These are phyloP conservation scores for Sapayoa aenigma DNA, from an alignment of 2,113 vertebrate genomes.

Conservation along the genomic window DNA sequence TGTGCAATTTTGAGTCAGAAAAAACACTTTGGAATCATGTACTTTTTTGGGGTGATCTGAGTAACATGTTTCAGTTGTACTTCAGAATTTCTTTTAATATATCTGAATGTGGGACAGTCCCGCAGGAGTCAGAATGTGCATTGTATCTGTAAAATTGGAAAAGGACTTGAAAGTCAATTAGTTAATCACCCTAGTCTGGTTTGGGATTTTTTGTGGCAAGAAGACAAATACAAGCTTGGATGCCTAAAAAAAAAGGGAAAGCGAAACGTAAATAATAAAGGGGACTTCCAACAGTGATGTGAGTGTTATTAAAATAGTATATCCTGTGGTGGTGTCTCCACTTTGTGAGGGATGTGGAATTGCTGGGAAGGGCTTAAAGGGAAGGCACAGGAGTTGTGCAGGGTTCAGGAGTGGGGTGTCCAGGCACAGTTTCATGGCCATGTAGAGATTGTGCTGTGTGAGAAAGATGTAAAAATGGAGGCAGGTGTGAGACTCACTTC, in stretches of 20 bases:
- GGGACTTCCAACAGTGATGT: not conserved
- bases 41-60: not conserved
- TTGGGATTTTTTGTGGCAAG: not conserved
- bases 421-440: fast-evolving
- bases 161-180: not conserved
- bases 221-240: not conserved
- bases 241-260: not conserved
- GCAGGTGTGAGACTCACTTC: not conserved
- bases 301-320: not conserved
- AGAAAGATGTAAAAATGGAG: not conserved
- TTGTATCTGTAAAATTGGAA: not conserved
- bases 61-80: not conserved
- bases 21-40: not conserved
- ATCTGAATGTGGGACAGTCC: not conserved
- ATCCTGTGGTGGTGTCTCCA: not conserved
- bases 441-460: not conserved
- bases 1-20: not conserved
- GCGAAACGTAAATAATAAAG: not conserved
- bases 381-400: not conserved
- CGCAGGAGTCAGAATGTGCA: not conserved
- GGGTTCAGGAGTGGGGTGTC: no score
- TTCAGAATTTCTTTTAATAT: not conserved
- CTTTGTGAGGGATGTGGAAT: not conserved
- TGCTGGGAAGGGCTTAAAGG: not conserved
- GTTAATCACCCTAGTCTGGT: not conserved